These are phyloP conservation scores for Amphipyra tragopoginis DNA, from an alignment of 2,888 invertebrate genomes.

Conservation along the genomic window DNA sequence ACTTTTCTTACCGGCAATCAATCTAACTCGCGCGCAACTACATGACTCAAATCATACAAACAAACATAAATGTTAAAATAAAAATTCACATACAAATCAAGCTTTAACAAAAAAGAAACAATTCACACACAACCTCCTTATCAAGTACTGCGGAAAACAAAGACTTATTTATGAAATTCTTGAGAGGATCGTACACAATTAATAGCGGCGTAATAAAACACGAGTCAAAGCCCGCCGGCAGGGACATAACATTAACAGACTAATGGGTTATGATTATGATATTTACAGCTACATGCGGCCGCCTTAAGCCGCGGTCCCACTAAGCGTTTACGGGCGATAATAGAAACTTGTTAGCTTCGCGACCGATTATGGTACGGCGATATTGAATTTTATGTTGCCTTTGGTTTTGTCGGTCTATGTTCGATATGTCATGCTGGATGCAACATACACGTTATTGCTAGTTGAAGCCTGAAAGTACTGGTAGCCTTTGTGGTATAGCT, in stretches of 20 bases:
- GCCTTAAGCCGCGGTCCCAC: slow-evolving; percentile 73
- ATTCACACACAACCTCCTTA: slow-evolving; percentile 37
- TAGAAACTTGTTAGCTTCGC: slow-evolving; percentile 43
- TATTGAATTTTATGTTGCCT: slow-evolving; percentile 5
- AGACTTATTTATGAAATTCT: slow-evolving; percentile 62
- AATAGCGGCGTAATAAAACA: slow-evolving; percentile 82
- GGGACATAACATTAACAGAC: slow-evolving; percentile 84
- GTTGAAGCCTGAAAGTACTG: not conserved
- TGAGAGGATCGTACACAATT: slow-evolving; percentile 76
- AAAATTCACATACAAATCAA: slow-evolving; percentile 29
- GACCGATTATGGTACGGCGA: not conserved
- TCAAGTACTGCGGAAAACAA: slow-evolving; percentile 58
- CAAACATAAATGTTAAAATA: slow-evolving; percentile 10
- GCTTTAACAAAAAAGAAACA: slow-evolving; percentile 27
- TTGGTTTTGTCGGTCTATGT: slow-evolving; percentile 14
- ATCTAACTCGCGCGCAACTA: too few species aligned
- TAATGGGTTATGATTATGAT: slow-evolving; percentile 89
- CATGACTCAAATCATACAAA: slow-evolving; percentile 1
- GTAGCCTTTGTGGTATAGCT: too few species aligned
- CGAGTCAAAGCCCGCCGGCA: slow-evolving; percentile 82
- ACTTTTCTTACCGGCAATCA: too few species aligned
- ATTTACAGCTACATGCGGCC: slow-evolving; percentile 84
- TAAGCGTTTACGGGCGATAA: slow-evolving; percentile 44
- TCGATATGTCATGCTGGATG: slow-evolving; percentile 1
- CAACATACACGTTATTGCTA: not conserved